Conservation (phyloP, 1,140 invertebrate species). For the Drosophila sturtevanti region DNA sequence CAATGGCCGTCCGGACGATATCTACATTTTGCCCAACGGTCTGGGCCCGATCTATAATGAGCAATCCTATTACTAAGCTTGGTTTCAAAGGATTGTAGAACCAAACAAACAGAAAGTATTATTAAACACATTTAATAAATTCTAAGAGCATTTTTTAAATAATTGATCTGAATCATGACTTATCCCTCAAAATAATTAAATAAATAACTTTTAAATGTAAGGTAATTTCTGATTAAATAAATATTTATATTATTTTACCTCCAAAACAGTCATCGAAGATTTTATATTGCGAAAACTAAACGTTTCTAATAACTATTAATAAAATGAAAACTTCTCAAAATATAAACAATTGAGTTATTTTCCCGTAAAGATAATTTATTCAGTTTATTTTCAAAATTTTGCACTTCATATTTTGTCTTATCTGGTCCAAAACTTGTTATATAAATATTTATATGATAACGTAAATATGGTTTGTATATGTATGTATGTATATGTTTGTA, state of each 20-base stretch:
- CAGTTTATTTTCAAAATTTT: neutral
- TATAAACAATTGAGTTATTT: no score
- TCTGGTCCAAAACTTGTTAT: neutral
- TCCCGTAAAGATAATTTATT: neutral
- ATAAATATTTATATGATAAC: neutral
- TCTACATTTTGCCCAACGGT: slow-evolving; percentile 88
- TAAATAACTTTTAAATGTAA: neutral
- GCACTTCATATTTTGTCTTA: neutral
- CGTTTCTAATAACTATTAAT: no score
- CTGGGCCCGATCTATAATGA: slow-evolving; percentile 85
- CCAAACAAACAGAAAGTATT: slow-evolving; percentile 60
- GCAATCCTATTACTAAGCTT: slow-evolving; percentile 57
- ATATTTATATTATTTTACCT: neutral
- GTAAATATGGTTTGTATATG: neutral
- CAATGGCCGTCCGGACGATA: slow-evolving; percentile 90
- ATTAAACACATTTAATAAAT: slow-evolving; percentile 46
- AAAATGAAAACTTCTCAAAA: no score
- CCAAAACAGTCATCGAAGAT: no score
- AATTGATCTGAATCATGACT: neutral
- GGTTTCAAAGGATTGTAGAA: neutral
- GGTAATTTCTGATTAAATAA: neutral
- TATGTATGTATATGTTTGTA: no score
- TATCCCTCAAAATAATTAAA: neutral
- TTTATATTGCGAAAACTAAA: no score
- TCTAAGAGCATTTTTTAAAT: slow-evolving; percentile 6